Percentiles rank a stretch among this genome's conserved stretches.
These are phyloP conservation scores for Coryphaenoides rupestris DNA, from an alignment of 2,113 vertebrate species.

Conservation along the genomic window DNA sequence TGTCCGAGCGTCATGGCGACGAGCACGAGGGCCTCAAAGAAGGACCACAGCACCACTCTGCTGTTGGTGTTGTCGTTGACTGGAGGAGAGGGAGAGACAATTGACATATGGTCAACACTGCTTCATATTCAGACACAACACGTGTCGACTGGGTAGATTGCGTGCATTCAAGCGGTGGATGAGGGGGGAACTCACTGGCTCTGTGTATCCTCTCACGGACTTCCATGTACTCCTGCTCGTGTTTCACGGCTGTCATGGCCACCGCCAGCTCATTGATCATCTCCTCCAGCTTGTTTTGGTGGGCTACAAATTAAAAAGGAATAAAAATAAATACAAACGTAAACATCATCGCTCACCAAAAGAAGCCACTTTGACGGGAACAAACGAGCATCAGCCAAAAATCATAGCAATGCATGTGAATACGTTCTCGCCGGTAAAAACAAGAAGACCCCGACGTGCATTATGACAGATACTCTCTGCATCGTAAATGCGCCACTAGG, in stretches of 20 bases:
- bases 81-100: conserved; percentile 53
- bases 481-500: neutral
- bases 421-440: too few relatives aligned
- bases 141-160: too few relatives aligned
- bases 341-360: too few relatives aligned
- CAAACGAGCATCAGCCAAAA: conserved; percentile 28
- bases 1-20: conserved; percentile 99
- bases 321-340: conserved; percentile 7
- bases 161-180: too few relatives aligned
- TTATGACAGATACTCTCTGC: too few relatives aligned
- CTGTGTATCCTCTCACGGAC: conserved; percentile 98
- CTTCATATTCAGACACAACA: too few relatives aligned
- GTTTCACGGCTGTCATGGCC: conserved; percentile 97
- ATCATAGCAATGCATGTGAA: neutral
- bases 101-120: too few relatives aligned
- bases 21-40: conserved; percentile 98
- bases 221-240: conserved; percentile 99
- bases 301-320: too few relatives aligned
- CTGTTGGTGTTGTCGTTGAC: conserved; percentile 99
- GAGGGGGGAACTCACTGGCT: conserved; percentile 82
- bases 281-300: conserved; percentile 99
- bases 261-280: conserved; percentile 98
- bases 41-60: conserved; percentile 99
- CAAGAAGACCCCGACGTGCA: too few relatives aligned
- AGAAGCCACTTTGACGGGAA: neutral